phyloP scores from a whole-genome alignment of 2,797 vertebrate species.

The Paratrypauchen microcephalus region DNA sequence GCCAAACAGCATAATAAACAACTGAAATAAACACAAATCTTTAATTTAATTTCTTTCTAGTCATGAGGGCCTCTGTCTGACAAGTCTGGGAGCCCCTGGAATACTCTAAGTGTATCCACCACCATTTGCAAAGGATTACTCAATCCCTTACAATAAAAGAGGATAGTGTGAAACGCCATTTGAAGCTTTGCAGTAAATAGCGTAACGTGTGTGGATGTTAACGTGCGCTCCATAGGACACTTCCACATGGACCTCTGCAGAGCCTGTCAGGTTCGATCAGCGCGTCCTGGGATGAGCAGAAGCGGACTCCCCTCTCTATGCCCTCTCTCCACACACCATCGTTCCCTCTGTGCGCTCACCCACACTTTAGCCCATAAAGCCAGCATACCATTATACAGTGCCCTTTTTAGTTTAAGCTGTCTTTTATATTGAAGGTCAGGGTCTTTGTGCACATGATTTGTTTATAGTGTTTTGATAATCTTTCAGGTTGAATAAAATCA shows the following conservation, averaged over 20 bases:
- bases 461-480: neutral
- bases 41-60: too few species aligned
- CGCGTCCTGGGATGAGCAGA: constrained; percentile 45
- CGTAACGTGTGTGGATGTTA: neutral
- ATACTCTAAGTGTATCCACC: too few species aligned
- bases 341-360: constrained; percentile 7
- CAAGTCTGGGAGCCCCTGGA: too few species aligned
- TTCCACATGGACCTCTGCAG: constrained; percentile 58
- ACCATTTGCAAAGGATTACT: too few species aligned
- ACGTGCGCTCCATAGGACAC: constrained; percentile 40
- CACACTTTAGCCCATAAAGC: constrained; percentile 2
- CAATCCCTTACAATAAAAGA: neutral
- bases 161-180: neutral
- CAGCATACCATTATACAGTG: neutral
- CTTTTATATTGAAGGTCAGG: too few species aligned
- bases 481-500: neutral
- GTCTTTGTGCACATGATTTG: too few species aligned
- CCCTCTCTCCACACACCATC: constrained; percentile 12
- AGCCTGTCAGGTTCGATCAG: constrained; percentile 63
- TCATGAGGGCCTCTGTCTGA: too few species aligned
- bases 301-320: constrained; percentile 37
- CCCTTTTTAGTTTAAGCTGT: too few species aligned
- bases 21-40: too few species aligned
- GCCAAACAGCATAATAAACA: too few species aligned
- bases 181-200: neutral